phyloP scores from a whole-genome alignment of 2,797 vertebrate species.

The Uromys caudimaculatus region DNA sequence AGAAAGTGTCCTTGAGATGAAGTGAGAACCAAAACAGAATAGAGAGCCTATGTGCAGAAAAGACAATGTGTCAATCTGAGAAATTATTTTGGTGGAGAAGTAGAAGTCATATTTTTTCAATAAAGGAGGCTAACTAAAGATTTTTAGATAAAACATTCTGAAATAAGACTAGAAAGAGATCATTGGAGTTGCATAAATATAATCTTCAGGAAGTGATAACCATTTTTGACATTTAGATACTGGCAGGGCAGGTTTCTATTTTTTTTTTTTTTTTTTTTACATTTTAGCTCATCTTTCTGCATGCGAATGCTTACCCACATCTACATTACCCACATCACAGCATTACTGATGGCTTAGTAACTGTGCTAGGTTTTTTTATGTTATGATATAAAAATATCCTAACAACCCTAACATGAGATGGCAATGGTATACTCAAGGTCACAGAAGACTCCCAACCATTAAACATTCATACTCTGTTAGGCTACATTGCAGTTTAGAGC shows the following conservation, averaged over 20 bases:
- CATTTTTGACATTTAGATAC: not conserved
- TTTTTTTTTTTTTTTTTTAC: not conserved
- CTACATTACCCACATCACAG: not conserved
- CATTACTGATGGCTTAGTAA: not conserved
- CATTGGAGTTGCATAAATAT: not conserved
- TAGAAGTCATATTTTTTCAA: not conserved
- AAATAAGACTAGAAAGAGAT: not conserved
- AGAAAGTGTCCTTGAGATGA: not conserved
- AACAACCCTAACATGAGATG: not conserved
- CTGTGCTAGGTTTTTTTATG: not conserved
- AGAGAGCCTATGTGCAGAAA: not conserved
- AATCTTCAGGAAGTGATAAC: not conserved
- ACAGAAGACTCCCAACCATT: not conserved
- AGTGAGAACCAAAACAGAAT: not conserved
- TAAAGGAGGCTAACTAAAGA: not conserved
- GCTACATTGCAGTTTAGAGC: too few relatives aligned
- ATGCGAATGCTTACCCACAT: not conserved
- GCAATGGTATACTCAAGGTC: not conserved
- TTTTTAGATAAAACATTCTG: not conserved
- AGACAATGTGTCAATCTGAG: not conserved
- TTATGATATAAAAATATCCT: not conserved
- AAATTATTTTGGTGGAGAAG: not conserved
- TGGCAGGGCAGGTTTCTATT: too few relatives aligned
- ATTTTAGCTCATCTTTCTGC: not conserved
- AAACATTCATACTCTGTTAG: too few relatives aligned